A percentile compares a stretch with the other conserved stretches of the same genome.
Conservation (phyloP, 2,797 vertebrate species). For the Anabas testudineus region DNA sequence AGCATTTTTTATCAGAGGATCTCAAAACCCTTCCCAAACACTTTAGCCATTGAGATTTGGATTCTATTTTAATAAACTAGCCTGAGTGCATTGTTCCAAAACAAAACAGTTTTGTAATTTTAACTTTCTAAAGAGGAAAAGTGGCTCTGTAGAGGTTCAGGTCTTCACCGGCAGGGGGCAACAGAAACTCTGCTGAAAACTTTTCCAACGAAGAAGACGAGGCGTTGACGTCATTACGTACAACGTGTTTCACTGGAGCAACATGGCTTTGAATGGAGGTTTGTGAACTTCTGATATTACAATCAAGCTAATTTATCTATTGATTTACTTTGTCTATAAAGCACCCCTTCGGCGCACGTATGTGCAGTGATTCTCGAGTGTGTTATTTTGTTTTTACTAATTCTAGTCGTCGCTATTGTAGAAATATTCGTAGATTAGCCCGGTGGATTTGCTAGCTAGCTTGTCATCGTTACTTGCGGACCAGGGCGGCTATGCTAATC, state of each 20-base stretch:
- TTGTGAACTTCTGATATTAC: slow-evolving; percentile 54
- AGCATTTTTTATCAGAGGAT: too few relatives aligned
- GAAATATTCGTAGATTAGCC: slow-evolving; percentile 29
- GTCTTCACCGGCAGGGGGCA: too few relatives aligned
- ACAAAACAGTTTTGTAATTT: too few relatives aligned
- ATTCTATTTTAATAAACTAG: too few relatives aligned
- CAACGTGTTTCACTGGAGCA: slow-evolving; percentile 70
- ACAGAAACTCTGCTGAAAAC: too few relatives aligned
- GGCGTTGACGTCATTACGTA: slow-evolving; percentile 63
- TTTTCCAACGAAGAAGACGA: slow-evolving; percentile 21
- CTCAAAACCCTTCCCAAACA: too few relatives aligned
- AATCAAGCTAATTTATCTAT: neutral
- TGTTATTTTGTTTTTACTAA: neutral
- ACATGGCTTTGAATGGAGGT: slow-evolving; percentile 83
- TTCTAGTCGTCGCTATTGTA: neutral
- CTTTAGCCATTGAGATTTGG: too few relatives aligned
- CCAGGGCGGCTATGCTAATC: slow-evolving; percentile 5
- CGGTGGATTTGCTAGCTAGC: slow-evolving; percentile 55
- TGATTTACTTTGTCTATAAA: fast-evolving
- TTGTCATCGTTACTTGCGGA: slow-evolving; percentile 28
- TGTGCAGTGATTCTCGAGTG: fast-evolving
- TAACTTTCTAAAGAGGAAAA: too few relatives aligned
- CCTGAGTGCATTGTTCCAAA: too few relatives aligned
- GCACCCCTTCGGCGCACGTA: fast-evolving
- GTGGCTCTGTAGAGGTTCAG: too few relatives aligned